These are phyloP conservation scores for Schrankia costaestrigalis DNA, from an alignment of 2,888 invertebrate genomes.

Conservation along the genomic window DNA sequence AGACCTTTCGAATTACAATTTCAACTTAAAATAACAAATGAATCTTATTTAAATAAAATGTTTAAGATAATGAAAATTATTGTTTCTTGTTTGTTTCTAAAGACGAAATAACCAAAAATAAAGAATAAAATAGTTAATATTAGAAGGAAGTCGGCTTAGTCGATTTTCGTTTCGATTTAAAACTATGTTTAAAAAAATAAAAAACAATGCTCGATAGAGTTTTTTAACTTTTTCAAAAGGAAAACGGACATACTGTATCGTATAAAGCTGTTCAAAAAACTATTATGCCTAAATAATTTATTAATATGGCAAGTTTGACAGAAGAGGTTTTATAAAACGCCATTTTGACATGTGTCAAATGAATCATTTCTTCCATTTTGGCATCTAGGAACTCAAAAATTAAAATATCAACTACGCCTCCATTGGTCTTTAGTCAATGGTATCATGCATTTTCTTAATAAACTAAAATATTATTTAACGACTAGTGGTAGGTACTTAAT, in stretches of 20 bases:
- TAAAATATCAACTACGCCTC: slow-evolving; percentile 21
- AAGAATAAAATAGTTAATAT: slow-evolving; percentile 10
- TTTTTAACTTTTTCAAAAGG: slow-evolving; percentile 55
- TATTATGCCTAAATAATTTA: slow-evolving; percentile 16
- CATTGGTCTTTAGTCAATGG: slow-evolving; percentile 10
- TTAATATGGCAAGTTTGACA: slow-evolving; percentile 29
- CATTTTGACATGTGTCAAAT: slow-evolving; percentile 14
- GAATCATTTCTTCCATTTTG: slow-evolving; percentile 38
- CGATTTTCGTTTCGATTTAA: slow-evolving; percentile 69
- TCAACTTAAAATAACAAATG: background rate
- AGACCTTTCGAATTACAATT: slow-evolving; percentile 42
- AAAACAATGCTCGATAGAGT: slow-evolving; percentile 66
- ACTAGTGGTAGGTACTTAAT: slow-evolving; percentile 61
- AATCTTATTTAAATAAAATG: slow-evolving; percentile 35
- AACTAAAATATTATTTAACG: slow-evolving; percentile 43
- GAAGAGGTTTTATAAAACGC: no score
- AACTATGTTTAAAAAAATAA: slow-evolving; percentile 40
- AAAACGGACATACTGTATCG: no score
- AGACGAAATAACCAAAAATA: no score
- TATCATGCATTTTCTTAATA: slow-evolving; percentile 29
- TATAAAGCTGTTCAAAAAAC: slow-evolving; percentile 7
- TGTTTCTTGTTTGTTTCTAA: background rate
- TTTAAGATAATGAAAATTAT: background rate
- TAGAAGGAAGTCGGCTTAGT: slow-evolving; percentile 71
- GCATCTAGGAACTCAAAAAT: slow-evolving; percentile 41